Evolutionary conservation across 2,888 invertebrate genomes (phyloP), one percentile per base, ranked within the genome.

Genomic region (Yponomeuta sedellus): DNA sequence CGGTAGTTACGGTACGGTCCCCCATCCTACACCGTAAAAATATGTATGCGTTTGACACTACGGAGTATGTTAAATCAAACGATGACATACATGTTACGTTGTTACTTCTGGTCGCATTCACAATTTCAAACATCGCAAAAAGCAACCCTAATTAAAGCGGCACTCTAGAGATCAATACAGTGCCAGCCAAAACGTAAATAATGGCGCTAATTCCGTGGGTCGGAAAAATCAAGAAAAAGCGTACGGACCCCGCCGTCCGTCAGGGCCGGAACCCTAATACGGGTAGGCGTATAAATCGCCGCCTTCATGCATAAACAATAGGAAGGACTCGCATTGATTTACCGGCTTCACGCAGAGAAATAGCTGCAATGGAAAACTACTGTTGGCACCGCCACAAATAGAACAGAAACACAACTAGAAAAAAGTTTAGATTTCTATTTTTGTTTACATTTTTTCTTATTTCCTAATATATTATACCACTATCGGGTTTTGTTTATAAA

Each of bases 271-370:
- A 57, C 64, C 65, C 68, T 77, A 79, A 79, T 79, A 73, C 74
- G 73, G 76, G 78, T 81, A 76, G 80, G 79, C 79, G 75, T 74
- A 75, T 70, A 76, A 80, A 77, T 77, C 79, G 75, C 77, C 71
- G 73, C 76, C 75, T 74, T 76, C 79, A 79, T 82, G 79, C 77
- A 81, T 81, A 80, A 79, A 79, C 75, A 77, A 81, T 76, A 72
- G 75, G 69, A 62, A 44, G 25, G 64, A 39, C 65, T 59, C 65
- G 64, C 68, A 68, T 78, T 78, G 78, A 80, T 72, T 73, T 71
- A 74, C 71, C 69, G 77, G 77, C 59, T 62, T 64, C 66, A 66
- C 56, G 8, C 22, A 34, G 65, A 58, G 28, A 64, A 64, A 39
- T 59, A 11, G 59, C 59, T 56, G 64, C 25, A 64, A 64, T 64